A percentile compares a stretch with the other conserved stretches of the same genome.
These are phyloP conservation scores for Porites lobata DNA, from an alignment of 92 coral and sea anemone genomes.

Conservation along the genomic window DNA sequence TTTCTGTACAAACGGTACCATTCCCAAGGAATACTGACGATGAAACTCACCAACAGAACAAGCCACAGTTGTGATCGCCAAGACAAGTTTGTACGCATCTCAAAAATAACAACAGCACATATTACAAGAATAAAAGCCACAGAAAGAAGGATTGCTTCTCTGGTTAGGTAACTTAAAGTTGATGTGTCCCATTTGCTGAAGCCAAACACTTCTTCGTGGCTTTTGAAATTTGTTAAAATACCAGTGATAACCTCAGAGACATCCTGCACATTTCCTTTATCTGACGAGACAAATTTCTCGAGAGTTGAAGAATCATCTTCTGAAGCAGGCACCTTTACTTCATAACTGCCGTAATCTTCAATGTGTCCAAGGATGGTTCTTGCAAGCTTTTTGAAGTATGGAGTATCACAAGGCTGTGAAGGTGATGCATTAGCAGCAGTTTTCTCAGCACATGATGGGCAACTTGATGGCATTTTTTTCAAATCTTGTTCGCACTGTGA, in stretches of 20 bases:
- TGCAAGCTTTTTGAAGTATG: constrained; percentile 84
- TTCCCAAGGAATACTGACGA: constrained; percentile 96
- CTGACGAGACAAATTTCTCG: constrained; percentile 63
- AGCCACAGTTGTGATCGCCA: constrained; percentile 79
- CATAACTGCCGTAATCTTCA: constrained; percentile 64
- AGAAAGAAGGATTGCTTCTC: constrained; percentile 56
- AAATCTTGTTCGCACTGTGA: constrained; percentile 38
- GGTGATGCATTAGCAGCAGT: constrained; percentile 11
- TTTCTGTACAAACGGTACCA: constrained; percentile 91
- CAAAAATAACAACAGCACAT: constrained; percentile 61
- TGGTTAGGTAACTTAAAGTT: constrained; percentile 36
- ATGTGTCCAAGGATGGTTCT: constrained; percentile 69
- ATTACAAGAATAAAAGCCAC: constrained; percentile 37
- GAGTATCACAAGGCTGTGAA: constrained; percentile 75
- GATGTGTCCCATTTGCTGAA: constrained; percentile 15
- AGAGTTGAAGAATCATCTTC: constrained; percentile 61
- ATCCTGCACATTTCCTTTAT: constrained; percentile 80
- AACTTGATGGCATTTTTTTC: constrained; percentile 5
- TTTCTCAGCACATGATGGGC: constrained; percentile 38
- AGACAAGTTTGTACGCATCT: constrained; percentile 65
- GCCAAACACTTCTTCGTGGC: constrained; percentile 24
- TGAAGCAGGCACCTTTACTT: constrained; percentile 43
- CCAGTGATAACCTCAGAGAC: constrained; percentile 66
- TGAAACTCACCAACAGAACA: constrained; percentile 65
- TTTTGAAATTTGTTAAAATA: constrained; percentile 38